Evolutionary conservation across 2,113 vertebrate species (phyloP), one percentile per base, ranked within the genome.

Genomic region (Vulpes ferrilata): DNA sequence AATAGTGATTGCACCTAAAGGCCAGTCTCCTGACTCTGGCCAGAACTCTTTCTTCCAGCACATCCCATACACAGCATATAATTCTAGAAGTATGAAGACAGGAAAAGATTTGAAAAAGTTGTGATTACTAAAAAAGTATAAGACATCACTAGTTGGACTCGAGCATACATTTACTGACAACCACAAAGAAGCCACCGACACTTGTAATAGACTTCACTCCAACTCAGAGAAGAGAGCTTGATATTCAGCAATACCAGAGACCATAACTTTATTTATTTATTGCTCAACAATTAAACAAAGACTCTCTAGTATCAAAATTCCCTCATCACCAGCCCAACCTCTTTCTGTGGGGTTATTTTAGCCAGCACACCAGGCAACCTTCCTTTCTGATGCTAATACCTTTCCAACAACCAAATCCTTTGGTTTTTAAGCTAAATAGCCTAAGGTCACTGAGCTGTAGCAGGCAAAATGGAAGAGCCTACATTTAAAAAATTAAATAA

Each of bases 351-450:
- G 97, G 87, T 92, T 95, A 96, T 69, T 95, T 90, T 92, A 0
- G 92, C 94, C 96, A 96, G 83, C 71, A 95, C 35, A 3, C 93
- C 69, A 84, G 92, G 85, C 79, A 74, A 11, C 94, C 80, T 94
- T 95, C 88, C 95, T 98, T 98, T 98, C 95, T 97, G 76, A 98
- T 98, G 98, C 94, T 98, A 98, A 98, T 98, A 69, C 13, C 97
- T 84, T 98, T 98, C 98, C 98, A 98, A 97, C 96, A 98, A 96
- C 76, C 79, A 94, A 98, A 93, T 87, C 88, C 90, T 93, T 86
- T 90, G 88, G 96, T 97, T 98, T 98, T 93, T 88, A 80, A 82
- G 95, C 96, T 98, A 95, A 96, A 97, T 17, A 97, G 90, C 96
- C 97, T 97, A 93, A 96, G 90, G 90, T 97, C 96, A 95, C 59